Conservation (phyloP, 2,797 vertebrate species). For the Callimico goeldii region DNA sequence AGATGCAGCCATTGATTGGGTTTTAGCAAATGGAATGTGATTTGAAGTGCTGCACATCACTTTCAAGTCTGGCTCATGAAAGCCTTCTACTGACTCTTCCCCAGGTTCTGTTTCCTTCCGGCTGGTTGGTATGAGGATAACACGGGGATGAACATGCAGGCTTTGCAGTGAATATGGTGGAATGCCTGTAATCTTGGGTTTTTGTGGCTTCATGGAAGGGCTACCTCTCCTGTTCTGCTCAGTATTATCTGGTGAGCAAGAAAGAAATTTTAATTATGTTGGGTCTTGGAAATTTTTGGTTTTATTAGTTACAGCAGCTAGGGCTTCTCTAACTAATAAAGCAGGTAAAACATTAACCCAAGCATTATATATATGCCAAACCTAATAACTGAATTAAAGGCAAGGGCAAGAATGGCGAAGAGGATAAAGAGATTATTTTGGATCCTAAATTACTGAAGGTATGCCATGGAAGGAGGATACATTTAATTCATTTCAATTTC, state of each 20-base stretch:
- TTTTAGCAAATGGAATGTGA: not conserved
- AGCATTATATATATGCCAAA: not conserved
- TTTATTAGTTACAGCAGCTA: not conserved
- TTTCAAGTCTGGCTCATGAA: not conserved
- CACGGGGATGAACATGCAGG: not conserved
- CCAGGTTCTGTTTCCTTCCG: not conserved
- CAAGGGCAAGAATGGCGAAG: not conserved
- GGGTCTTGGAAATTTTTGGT: not conserved
- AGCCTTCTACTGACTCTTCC: not conserved
- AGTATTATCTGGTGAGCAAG: not conserved
- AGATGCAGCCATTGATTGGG: not conserved
- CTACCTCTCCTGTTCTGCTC: not conserved
- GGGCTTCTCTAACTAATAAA: not conserved
- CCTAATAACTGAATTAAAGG: not conserved
- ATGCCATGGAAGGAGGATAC: not conserved
- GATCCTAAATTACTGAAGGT: not conserved
- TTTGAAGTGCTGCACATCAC: not conserved
- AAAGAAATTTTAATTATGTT: constrained; percentile 22
- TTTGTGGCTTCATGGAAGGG: not conserved
- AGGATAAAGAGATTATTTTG: not conserved
- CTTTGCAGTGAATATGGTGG: not conserved
- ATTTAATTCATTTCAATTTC: constrained; percentile 2
- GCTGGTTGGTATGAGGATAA: not conserved
- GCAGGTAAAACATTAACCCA: not conserved
- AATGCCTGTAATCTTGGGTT: not conserved